These are phyloP conservation scores for Ectobius pallidus DNA, from an alignment of 2,888 invertebrate genomes.

Conservation along the genomic window DNA sequence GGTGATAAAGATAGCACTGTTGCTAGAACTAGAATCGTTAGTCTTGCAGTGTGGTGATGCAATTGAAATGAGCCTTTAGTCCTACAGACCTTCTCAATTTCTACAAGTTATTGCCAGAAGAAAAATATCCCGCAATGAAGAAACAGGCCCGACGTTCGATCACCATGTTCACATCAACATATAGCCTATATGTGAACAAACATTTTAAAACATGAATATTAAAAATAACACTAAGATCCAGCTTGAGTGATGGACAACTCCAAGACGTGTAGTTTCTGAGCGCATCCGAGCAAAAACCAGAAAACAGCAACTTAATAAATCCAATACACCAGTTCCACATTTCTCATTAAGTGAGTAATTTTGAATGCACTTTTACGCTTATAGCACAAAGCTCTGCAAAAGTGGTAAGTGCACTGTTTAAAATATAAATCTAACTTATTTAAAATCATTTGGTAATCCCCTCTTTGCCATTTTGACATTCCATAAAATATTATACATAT, in stretches of 20 bases:
- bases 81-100: not conserved
- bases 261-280: not conserved
- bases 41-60: not conserved
- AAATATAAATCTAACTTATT: not conserved
- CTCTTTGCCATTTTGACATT: not conserved
- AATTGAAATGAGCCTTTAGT: not conserved
- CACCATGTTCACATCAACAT: not conserved
- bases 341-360: not conserved
- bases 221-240: slow-evolving; percentile 6
- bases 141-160: not conserved
- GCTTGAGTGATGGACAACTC: not conserved
- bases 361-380: not conserved
- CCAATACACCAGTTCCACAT: not conserved
- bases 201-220: not conserved
- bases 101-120: slow-evolving; percentile 10
- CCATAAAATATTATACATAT: slow-evolving; percentile 3
- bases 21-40: too few relatives aligned
- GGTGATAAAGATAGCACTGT: too few relatives aligned
- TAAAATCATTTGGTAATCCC: too few relatives aligned
- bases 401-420: not conserved
- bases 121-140: slow-evolving; percentile 2
- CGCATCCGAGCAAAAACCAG: not conserved
- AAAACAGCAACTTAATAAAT: not conserved
- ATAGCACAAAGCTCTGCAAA: not conserved
- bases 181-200: not conserved